Percentiles rank a stretch among this genome's conserved stretches.
Evolutionary conservation across 2,888 invertebrate genomes (phyloP).

Genomic region (Danaus chrysippus): DNA sequence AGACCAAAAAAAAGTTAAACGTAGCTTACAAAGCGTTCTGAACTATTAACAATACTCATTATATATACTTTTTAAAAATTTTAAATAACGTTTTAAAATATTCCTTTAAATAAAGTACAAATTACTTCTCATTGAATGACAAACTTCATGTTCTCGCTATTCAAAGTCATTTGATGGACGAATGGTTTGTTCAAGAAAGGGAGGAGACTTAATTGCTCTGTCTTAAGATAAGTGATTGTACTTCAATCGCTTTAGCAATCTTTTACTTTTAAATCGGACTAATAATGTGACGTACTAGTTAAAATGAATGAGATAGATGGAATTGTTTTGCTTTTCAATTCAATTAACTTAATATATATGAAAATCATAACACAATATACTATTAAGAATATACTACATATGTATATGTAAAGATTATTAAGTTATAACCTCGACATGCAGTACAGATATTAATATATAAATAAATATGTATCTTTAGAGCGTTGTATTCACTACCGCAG

Average conservation of each 20-base stretch:
- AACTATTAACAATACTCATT: slow-evolving; percentile 52
- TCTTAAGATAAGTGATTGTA: slow-evolving; percentile 19
- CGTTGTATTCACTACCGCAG: slow-evolving; percentile 17
- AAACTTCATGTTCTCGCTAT: slow-evolving; percentile 26
- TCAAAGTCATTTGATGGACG: slow-evolving; percentile 25
- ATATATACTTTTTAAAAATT: slow-evolving; percentile 28
- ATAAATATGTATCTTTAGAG: slow-evolving; percentile 9
- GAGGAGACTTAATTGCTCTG: slow-evolving; percentile 29
- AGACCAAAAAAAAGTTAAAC: slow-evolving; percentile 58
- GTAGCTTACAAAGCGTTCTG: slow-evolving; percentile 61
- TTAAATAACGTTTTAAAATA: slow-evolving; percentile 30
- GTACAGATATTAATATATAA: too few species aligned
- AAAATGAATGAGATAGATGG: neutral
- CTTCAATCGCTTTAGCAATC: slow-evolving; percentile 12
- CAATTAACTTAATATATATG: too few species aligned
- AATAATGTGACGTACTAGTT: neutral
- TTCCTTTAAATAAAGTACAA: slow-evolving; percentile 31
- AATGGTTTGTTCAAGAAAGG: slow-evolving; percentile 19
- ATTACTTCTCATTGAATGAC: slow-evolving; percentile 31
- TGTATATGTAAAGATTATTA: too few species aligned
- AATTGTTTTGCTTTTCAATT: too few species aligned
- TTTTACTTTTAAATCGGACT: slow-evolving; percentile 5
- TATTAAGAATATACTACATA: too few species aligned
- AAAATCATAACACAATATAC: too few species aligned
- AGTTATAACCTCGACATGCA: too few species aligned